phyloP scores from a whole-genome alignment of 1,140 invertebrate species.

The Procambarus virginalis region DNA sequence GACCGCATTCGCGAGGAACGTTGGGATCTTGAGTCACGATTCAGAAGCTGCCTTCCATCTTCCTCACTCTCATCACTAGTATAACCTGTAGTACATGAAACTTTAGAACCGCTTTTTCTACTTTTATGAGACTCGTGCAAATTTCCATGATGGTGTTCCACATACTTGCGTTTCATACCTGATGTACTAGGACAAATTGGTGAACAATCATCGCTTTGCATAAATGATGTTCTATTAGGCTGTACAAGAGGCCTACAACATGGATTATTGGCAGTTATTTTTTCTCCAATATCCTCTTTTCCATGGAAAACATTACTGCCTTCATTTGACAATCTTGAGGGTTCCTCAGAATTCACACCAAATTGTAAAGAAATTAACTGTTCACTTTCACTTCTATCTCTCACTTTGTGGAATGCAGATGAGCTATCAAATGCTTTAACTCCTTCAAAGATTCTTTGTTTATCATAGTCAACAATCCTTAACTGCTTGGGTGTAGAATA shows the following conservation, averaged over 20 bases:
- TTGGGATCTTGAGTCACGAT: neutral
- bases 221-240: neutral
- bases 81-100: conserved; percentile 24
- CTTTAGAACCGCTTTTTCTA: conserved; percentile 2
- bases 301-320: neutral
- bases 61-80: conserved; percentile 57
- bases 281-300: neutral
- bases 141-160: conserved; percentile 23
- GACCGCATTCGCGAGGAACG: neutral
- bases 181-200: conserved; percentile 24
- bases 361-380: neutral
- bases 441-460: neutral
- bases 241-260: neutral
- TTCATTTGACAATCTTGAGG: neutral
- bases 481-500: neutral
- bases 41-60: conserved; percentile 12
- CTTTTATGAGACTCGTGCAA: neutral
- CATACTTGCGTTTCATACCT: conserved; percentile 25
- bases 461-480: neutral
- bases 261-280: neutral
- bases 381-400: conserved; percentile 1
- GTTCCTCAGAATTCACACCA: neutral
- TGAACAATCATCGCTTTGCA: neutral
- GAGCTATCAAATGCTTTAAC: neutral
- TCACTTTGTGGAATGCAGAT: neutral